A percentile compares a stretch with the other conserved stretches of the same genome.
Evolutionary conservation across 1,140 invertebrate species (phyloP).

Genomic region (Listronotus bonariensis): DNA sequence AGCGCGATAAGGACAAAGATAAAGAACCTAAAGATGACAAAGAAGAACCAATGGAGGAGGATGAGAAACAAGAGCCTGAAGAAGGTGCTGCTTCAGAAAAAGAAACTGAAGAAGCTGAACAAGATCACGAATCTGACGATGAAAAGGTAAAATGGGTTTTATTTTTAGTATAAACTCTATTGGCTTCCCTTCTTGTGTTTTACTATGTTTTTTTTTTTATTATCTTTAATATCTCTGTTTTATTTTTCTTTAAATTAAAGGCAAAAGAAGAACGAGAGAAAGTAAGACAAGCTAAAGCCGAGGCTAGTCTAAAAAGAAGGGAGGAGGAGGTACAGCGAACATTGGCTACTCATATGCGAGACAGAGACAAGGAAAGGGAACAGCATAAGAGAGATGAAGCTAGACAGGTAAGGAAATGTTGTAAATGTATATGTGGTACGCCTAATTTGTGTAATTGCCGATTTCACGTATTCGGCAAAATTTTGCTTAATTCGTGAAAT

Average conservation of each 20-base stretch:
- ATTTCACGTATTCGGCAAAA: too few relatives aligned
- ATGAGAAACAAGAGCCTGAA: conserved; percentile 60
- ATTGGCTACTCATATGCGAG: conserved; percentile 88
- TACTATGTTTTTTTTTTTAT: background rate
- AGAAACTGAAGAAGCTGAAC: conserved; percentile 51
- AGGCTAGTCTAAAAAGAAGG: conserved; percentile 88
- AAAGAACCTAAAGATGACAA: conserved; percentile 57
- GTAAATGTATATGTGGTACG: too few relatives aligned
- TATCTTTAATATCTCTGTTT: background rate
- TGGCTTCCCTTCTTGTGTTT: background rate
- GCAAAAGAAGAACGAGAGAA: conserved; percentile 74
- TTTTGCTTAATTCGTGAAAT: too few relatives aligned
- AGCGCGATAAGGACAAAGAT: conserved; percentile 78
- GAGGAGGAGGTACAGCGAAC: conserved; percentile 92
- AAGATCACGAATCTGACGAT: conserved; percentile 54
- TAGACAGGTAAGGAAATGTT: conserved; percentile 65
- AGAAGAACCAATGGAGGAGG: conserved; percentile 33
- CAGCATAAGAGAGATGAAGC: conserved; percentile 96
- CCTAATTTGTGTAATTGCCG: too few relatives aligned
- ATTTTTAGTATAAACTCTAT: background rate
- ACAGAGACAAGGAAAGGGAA: conserved; percentile 96
- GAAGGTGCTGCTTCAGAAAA: conserved; percentile 47
- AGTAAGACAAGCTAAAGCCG: conserved; percentile 79
- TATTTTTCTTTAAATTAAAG: conserved; percentile 29
- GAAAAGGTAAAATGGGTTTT: conserved; percentile 56